phyloP scores from a whole-genome alignment of 2,888 invertebrate species.

The Tricholauxania praeusta region DNA sequence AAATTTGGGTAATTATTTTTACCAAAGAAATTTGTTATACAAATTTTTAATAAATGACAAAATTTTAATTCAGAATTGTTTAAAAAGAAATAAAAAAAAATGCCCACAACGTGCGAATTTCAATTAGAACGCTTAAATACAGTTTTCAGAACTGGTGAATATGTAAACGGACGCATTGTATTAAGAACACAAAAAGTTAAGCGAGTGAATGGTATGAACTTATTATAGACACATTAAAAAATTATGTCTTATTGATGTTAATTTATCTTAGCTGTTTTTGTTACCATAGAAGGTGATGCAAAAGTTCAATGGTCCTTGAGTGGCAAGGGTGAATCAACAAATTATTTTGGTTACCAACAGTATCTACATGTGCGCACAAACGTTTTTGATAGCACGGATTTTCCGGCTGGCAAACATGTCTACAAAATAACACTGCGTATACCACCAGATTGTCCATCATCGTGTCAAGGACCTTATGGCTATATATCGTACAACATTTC shows the following conservation, averaged over 20 bases:
- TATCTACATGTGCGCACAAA: slow-evolving; percentile 60
- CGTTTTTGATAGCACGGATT: slow-evolving; percentile 58
- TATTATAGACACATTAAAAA: not conserved
- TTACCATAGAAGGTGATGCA: slow-evolving; percentile 62
- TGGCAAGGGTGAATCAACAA: slow-evolving; percentile 60
- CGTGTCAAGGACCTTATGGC: slow-evolving; percentile 80
- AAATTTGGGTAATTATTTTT: not conserved
- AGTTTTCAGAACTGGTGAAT: slow-evolving; percentile 60
- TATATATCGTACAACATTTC: slow-evolving; percentile 82
- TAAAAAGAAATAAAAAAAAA: slow-evolving; percentile 33
- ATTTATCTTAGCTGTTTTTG: slow-evolving; percentile 56
- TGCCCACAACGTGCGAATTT: slow-evolving; percentile 63
- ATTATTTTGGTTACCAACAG: slow-evolving; percentile 61
- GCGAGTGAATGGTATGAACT: slow-evolving; percentile 58
- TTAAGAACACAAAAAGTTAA: slow-evolving; percentile 60
- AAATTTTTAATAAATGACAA: not conserved
- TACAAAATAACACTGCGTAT: slow-evolving; percentile 81
- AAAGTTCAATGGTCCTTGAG: slow-evolving; percentile 64
- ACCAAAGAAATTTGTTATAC: not conserved
- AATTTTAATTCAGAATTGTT: not conserved
- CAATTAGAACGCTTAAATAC: slow-evolving; percentile 62
- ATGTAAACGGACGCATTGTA: slow-evolving; percentile 59
- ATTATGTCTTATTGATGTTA: not conserved
- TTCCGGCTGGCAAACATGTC: slow-evolving; percentile 68
- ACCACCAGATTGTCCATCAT: slow-evolving; percentile 75